Evolutionary conservation across 2,797 vertebrate genomes (phyloP).

Genomic region (Sebastes hubbsi): DNA sequence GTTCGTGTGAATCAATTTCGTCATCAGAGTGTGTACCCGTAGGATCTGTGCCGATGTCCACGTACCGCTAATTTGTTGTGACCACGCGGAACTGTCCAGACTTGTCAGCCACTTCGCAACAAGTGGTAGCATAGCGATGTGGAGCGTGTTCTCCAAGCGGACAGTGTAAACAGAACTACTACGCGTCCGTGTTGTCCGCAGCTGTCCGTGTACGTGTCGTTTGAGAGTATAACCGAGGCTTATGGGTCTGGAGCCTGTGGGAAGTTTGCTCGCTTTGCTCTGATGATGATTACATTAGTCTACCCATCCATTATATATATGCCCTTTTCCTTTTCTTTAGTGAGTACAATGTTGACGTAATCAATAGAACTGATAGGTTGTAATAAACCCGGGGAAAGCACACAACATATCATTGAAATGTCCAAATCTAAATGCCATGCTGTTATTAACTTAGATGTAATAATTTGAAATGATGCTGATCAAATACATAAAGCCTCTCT

Average conservation of each 20-base stretch:
- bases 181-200: rapidly evolving
- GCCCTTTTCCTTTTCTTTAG: neutral
- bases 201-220: neutral
- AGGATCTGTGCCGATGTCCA: too few species aligned
- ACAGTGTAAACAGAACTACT: neutral
- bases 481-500: neutral
- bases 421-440: neutral
- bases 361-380: neutral
- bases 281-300: neutral
- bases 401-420: neutral
- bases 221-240: neutral
- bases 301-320: neutral
- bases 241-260: neutral
- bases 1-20: neutral
- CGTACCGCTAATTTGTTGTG: neutral
- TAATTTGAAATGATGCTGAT: neutral
- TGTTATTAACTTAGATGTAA: neutral
- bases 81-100: rapidly evolving
- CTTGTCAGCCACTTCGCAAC: too few species aligned
- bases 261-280: neutral
- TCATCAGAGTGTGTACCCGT: neutral
- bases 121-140: too few species aligned
- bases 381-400: neutral
- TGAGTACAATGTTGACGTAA: neutral
- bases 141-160: neutral